Evolutionary conservation across 2,797 vertebrate genomes (phyloP).

Genomic region (Propithecus deckenii): DNA sequence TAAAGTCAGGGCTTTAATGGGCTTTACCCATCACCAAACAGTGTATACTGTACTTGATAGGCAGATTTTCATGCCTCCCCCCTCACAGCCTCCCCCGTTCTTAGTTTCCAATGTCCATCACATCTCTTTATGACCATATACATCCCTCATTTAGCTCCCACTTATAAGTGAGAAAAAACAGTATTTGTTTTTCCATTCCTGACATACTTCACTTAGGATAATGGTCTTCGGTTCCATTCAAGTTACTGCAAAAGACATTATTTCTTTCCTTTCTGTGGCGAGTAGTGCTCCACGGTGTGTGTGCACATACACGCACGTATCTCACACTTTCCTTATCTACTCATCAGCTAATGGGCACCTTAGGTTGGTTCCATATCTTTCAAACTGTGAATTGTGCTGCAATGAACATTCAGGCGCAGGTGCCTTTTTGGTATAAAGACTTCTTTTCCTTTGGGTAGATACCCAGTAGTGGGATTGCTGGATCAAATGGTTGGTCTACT

Average conservation of each 20-base stretch:
- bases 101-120: not conserved
- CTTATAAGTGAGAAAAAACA: not conserved
- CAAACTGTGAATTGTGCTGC: not conserved
- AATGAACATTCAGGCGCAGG: not conserved
- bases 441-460: not conserved
- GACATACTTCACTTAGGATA: not conserved
- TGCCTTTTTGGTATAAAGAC: not conserved
- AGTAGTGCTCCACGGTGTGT: too few relatives aligned
- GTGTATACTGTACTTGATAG: not conserved
- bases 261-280: not conserved
- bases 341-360: not conserved
- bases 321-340: not conserved
- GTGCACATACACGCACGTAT: not conserved
- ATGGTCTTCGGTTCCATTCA: not conserved
- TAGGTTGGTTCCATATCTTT: not conserved
- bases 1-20: not conserved
- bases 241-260: not conserved
- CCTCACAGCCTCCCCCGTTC: not conserved
- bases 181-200: not conserved
- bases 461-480: not conserved
- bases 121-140: not conserved
- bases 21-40: not conserved
- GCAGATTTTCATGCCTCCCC: not conserved
- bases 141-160: not conserved
- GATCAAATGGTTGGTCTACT: not conserved